These are phyloP conservation scores for Lepidurus arcticus DNA, from an alignment of 1,140 invertebrate genomes.

Conservation along the genomic window DNA sequence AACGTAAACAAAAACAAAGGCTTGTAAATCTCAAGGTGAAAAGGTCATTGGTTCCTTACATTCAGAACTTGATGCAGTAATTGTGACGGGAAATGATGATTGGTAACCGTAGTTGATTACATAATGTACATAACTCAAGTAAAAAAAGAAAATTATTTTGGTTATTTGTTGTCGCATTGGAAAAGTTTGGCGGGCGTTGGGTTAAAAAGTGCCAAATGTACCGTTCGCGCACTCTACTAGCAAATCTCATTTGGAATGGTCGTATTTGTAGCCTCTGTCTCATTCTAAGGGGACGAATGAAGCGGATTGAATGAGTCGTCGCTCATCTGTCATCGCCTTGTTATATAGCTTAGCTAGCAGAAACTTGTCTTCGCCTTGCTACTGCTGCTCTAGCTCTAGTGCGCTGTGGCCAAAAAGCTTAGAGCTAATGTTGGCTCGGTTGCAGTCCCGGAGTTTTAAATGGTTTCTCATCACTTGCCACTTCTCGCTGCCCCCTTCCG, in stretches of 20 bases:
- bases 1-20: no score
- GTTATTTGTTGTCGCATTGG: not conserved
- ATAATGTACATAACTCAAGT: no score
- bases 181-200: not conserved
- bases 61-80: no score
- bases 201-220: not conserved
- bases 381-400: not conserved
- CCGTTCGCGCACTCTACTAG: conserved; percentile 1
- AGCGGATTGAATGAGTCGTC: conserved; percentile 18
- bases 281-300: not conserved
- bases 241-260: not conserved
- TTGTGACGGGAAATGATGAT: no score
- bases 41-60: no score
- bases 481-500: not conserved
- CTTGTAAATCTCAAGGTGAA: no score
- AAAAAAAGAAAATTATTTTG: no score
- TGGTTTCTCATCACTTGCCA: conserved; percentile 1
- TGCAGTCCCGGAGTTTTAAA: not conserved
- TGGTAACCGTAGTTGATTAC: no score
- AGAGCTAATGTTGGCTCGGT: not conserved
- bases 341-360: conserved; percentile 6
- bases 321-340: conserved; percentile 18
- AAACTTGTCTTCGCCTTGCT: conserved; percentile 3
- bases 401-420: no score
- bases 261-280: not conserved